These are phyloP conservation scores for Ctenopoma multispine DNA, from an alignment of 2,797 vertebrate genomes.

Conservation along the genomic window DNA sequence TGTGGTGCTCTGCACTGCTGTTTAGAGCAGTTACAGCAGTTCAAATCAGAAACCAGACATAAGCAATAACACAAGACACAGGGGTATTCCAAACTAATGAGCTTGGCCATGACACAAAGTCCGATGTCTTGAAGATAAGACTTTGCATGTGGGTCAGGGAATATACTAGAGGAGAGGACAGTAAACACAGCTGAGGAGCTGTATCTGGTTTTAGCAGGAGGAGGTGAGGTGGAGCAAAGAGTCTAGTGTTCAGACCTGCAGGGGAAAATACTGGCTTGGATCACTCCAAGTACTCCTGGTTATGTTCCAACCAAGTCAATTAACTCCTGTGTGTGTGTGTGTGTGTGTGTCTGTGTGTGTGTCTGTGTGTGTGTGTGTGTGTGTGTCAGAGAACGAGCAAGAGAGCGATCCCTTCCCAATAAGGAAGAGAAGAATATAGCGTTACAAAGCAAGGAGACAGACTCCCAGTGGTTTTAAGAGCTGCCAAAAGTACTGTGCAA, in stretches of 20 bases:
- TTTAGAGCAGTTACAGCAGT: slow-evolving; percentile 24
- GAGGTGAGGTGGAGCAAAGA: slow-evolving; percentile 17
- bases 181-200: slow-evolving; percentile 42
- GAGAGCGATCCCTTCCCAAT: slow-evolving; percentile 24
- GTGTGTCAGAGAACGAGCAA: slow-evolving; percentile 1
- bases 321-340: slow-evolving; percentile 19
- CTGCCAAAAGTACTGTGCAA: slow-evolving; percentile 44
- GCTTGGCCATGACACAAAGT: slow-evolving; percentile 45
- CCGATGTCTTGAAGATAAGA: slow-evolving; percentile 48
- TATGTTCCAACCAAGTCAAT: slow-evolving; percentile 52
- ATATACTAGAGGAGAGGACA: slow-evolving; percentile 10
- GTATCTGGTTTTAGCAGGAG: not conserved
- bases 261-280: slow-evolving; percentile 29
- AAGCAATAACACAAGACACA: slow-evolving; percentile 21
- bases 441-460: slow-evolving; percentile 28
- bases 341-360: slow-evolving; percentile 18
- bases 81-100: slow-evolving; percentile 39
- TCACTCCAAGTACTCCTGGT: slow-evolving; percentile 37
- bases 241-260: slow-evolving; percentile 26
- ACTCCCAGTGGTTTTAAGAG: slow-evolving; percentile 18
- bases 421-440: slow-evolving; percentile 34
- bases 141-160: slow-evolving; percentile 37
- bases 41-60: slow-evolving; percentile 27
- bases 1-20: slow-evolving; percentile 5
- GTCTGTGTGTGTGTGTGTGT: slow-evolving; percentile 6